Evolutionary conservation across 2,113 vertebrate genomes (phyloP).

Genomic region (Montifringilla adamsi): DNA sequence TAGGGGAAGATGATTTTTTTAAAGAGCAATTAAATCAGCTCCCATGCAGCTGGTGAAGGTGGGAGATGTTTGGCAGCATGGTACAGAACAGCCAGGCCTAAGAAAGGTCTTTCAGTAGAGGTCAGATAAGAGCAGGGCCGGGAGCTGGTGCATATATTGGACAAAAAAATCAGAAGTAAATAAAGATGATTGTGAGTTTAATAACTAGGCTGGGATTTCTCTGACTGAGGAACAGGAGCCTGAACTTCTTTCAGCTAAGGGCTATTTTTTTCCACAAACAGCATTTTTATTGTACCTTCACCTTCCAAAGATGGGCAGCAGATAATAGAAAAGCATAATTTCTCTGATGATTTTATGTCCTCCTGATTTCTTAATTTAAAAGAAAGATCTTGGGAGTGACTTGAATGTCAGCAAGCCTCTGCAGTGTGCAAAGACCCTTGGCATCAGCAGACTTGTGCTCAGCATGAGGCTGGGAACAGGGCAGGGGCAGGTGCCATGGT

Average conservation of each 20-base stretch:
- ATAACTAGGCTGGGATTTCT: background rate
- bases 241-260: background rate
- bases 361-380: background rate
- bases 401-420: background rate
- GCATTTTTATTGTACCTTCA: background rate
- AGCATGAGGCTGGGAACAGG: background rate
- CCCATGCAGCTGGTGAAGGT: background rate
- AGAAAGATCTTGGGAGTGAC: background rate
- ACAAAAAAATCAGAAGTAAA: background rate
- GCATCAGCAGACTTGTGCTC: background rate
- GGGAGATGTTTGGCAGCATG: background rate
- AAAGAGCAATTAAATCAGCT: conserved; percentile 32
- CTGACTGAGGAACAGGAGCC: background rate
- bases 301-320: background rate
- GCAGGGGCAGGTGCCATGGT: background rate
- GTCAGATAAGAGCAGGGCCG: background rate
- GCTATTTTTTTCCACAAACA: background rate
- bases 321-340: background rate
- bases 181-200: background rate
- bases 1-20: background rate
- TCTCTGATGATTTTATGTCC: background rate
- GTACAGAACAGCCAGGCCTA: background rate
- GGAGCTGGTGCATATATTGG: background rate
- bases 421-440: background rate
- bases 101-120: background rate